These are phyloP conservation scores for Pterobdella sp. DNA, from an alignment of 2,888 invertebrate species.

Conservation along the genomic window DNA sequence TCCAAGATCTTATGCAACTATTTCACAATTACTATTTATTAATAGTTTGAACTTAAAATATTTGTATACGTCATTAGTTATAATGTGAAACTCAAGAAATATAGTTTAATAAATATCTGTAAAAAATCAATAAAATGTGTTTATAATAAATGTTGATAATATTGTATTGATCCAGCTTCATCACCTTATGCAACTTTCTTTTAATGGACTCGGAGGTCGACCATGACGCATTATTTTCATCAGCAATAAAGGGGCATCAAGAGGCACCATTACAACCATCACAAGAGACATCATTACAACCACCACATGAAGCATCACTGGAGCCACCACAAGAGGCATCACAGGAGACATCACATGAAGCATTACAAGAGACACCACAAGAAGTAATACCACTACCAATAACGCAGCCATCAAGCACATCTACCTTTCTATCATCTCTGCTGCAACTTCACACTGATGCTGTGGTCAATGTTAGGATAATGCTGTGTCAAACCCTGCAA, in stretches of 20 bases:
- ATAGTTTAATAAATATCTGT: not conserved
- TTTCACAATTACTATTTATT: too few species aligned
- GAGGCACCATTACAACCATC: not conserved
- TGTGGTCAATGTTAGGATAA: conserved; percentile 25
- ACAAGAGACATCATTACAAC: not conserved
- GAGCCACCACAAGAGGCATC: too few species aligned
- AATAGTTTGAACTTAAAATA: too few species aligned
- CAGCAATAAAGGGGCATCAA: too few species aligned
- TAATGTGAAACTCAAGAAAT: too few species aligned
- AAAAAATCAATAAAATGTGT: not conserved
- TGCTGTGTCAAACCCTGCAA: conserved; percentile 14
- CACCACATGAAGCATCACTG: not conserved
- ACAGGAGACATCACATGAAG: not conserved
- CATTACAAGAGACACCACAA: not conserved
- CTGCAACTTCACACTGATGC: conserved; percentile 24
- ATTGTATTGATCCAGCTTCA: conserved; percentile 14
- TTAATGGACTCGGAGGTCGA: not conserved
- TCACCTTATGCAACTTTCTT: conserved; percentile 6
- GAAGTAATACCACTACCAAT: too few species aligned
- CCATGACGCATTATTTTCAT: not conserved
- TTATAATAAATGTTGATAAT: not conserved
- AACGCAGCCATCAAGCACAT: not conserved
- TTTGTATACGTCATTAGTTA: too few species aligned
- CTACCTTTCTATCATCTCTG: not conserved
- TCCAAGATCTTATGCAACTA: not conserved